These are phyloP conservation scores for Leucozona laternaria DNA, from an alignment of 2,888 invertebrate species.

Conservation along the genomic window DNA sequence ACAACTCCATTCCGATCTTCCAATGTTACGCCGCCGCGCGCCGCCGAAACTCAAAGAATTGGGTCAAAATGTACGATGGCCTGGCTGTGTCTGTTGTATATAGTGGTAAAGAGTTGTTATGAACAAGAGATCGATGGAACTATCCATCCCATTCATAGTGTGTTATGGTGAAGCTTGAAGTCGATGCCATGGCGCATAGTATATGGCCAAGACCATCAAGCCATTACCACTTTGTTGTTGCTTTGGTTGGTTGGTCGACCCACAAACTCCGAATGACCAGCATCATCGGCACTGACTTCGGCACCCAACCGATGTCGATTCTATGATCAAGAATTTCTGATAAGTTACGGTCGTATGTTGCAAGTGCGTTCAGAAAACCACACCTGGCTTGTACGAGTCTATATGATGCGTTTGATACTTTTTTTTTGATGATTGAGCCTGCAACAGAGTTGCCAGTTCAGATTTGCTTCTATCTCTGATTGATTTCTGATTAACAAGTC, in stretches of 20 bases:
- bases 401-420: conserved; percentile 47
- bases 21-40: conserved; percentile 28
- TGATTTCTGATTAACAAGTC: background rate
- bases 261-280: conserved; percentile 45
- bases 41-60: conserved; percentile 55
- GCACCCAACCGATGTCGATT: conserved; percentile 28
- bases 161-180: conserved; percentile 8
- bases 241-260: conserved; percentile 43
- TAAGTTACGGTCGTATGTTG: conserved; percentile 53
- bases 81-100: background rate
- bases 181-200: conserved; percentile 42
- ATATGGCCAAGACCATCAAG: conserved; percentile 31
- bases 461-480: background rate
- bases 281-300: background rate
- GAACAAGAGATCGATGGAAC: conserved; percentile 57
- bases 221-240: conserved; percentile 40
- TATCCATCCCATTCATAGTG: conserved; percentile 62
- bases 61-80: conserved; percentile 64
- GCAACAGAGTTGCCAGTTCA: background rate
- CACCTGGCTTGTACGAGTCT: conserved; percentile 54
- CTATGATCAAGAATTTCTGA: conserved; percentile 58
- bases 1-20: conserved; percentile 18
- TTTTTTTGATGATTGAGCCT: conserved; percentile 26
- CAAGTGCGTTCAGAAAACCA: conserved; percentile 60
- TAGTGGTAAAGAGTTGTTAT: conserved; percentile 7